Percentiles rank a stretch among this genome's conserved stretches.
phyloP scores from a whole-genome alignment of 2,888 invertebrate species.

The Pyrocoelia pectoralis region DNA sequence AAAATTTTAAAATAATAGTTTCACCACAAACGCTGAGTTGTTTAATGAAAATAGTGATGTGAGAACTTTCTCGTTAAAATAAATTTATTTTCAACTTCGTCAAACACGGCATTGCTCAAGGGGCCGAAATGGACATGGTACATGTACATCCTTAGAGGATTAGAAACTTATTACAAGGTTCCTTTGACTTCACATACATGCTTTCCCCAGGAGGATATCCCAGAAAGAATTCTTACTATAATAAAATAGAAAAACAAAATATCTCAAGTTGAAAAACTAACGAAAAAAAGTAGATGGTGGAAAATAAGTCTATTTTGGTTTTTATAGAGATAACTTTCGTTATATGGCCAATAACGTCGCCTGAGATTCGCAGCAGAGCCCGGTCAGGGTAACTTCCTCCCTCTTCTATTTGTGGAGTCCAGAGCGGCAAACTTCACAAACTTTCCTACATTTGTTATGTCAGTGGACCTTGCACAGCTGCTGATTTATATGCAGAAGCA shows the following conservation, averaged over 20 bases:
- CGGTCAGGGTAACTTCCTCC: constrained; percentile 34
- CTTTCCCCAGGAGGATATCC: constrained; percentile 52
- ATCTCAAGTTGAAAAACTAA: constrained; percentile 2
- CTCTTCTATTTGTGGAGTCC: constrained; percentile 39
- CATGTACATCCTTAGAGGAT: constrained; percentile 54
- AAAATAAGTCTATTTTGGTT: constrained; percentile 37
- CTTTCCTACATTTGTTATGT: constrained; percentile 57
- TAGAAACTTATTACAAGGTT: constrained; percentile 60
- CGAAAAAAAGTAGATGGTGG: constrained; percentile 24
- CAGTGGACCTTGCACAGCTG: constrained; percentile 54
- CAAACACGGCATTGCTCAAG: constrained; percentile 13
- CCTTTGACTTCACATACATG: constrained; percentile 57
- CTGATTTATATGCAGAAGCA: constrained; percentile 56
- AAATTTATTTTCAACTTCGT: constrained; percentile 7
- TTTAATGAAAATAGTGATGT: no score
- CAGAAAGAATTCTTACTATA: constrained; percentile 49
- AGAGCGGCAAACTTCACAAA: constrained; percentile 45
- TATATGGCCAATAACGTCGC: constrained; percentile 35
- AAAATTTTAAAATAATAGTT: no score
- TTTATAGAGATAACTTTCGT: constrained; percentile 39
- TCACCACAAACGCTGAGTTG: no score
- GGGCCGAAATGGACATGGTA: constrained; percentile 48
- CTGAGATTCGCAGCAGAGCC: constrained; percentile 25
- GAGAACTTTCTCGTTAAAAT: background rate
- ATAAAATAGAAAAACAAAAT: constrained; percentile 11